Base-by-base conservation (phyloP, 2,113 vertebrate species). In the Acrocephalus kingi region DNA sequence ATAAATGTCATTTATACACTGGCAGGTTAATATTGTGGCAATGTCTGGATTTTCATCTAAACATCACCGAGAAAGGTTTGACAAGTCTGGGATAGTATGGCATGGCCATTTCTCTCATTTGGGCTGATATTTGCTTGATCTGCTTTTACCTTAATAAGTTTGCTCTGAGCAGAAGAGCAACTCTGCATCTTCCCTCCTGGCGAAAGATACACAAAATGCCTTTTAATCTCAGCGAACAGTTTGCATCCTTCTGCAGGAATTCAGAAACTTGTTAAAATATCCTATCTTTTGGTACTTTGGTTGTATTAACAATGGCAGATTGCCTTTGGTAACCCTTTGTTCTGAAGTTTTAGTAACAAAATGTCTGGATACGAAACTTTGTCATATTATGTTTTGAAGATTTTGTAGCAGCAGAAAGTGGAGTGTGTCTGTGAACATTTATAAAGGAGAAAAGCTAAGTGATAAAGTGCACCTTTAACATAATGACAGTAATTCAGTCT, bases 1-100 rank as follows among this genome's bases (percentile, higher is more conserved):
- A 92, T 96, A 97, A 96, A 97, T 97, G 95, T 97, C 95, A 97
- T 89, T 88, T 92, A 84, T 90, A 94, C 83, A 68, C 94, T 75
- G 72, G 69, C 68, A 96, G 85, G 72, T 90, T 90, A 90, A 93
- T 84, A 96, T 78, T 4, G 7, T 75, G 76, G n/a, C 51, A 88
- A 64, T 45, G 79, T 95, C 76, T 94, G 83, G 41, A 78, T 96
- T 93, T 96, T 93, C 62, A 92, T 71, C 83, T 71, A 67, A 92
- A 75, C 92, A 90, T 78, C 92, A 62, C 33, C 1, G 0, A 35
- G 71, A 73, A 69, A 91, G 87, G 52, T 82, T 84, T 95, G 87
- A 96, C 88, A 94, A 95, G 83, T 68, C 83, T 97, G 73, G 90
- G 90, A 68, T 43, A 61, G 39, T 13, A 88, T 7, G 52, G 92